phyloP scores from a whole-genome alignment of 2,888 invertebrate genomes.

The Sisyra terminalis region DNA sequence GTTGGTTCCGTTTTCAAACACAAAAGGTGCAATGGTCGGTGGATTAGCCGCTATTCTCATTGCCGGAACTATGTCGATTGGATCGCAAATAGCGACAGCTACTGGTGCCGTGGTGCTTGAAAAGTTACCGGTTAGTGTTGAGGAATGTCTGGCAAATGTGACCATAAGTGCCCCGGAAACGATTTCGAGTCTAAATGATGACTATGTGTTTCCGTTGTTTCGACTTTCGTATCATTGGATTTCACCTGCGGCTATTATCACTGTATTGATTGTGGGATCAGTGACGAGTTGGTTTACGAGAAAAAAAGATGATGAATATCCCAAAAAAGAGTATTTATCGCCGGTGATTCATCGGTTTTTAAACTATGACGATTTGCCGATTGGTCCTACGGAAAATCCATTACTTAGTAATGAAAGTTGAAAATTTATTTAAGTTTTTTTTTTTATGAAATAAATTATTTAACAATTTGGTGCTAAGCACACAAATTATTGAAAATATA shows the following conservation, averaged over 20 bases:
- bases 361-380: too few relatives aligned
- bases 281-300: slow-evolving; percentile 42
- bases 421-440: too few relatives aligned
- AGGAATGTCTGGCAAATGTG: slow-evolving; percentile 23
- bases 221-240: slow-evolving; percentile 71
- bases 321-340: slow-evolving; percentile 41
- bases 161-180: slow-evolving; percentile 9
- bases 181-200: slow-evolving; percentile 23
- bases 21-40: slow-evolving; percentile 42
- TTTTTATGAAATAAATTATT: too few relatives aligned
- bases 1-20: slow-evolving; percentile 64
- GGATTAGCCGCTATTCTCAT: slow-evolving; percentile 41
- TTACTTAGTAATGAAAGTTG: too few relatives aligned
- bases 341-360: slow-evolving; percentile 36
- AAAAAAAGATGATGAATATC: slow-evolving; percentile 28
- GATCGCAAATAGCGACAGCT: slow-evolving; percentile 48
- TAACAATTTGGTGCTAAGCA: too few relatives aligned
- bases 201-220: slow-evolving; percentile 51
- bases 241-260: slow-evolving; percentile 50
- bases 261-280: slow-evolving; percentile 50
- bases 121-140: slow-evolving; percentile 33
- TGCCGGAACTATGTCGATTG: slow-evolving; percentile 46
- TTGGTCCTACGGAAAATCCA: too few relatives aligned
- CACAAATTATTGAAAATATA: too few relatives aligned
- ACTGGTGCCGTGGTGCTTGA: slow-evolving; percentile 38